Evolutionary conservation across 2,888 invertebrate genomes (phyloP).

Genomic region (Tetragnatha montana): DNA sequence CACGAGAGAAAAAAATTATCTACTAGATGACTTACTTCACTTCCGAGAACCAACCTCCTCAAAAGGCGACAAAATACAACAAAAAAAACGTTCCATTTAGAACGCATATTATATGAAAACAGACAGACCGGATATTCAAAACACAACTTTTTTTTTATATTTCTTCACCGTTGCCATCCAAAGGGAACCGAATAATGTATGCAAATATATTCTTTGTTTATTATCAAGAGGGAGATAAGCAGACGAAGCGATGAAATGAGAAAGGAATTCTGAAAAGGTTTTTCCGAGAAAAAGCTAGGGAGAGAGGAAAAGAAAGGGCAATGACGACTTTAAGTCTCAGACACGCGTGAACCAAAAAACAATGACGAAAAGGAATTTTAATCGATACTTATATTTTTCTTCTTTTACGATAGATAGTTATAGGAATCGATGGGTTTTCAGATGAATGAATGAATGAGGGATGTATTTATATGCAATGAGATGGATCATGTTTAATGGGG

Average conservation of each 20-base stretch:
- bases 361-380: neutral
- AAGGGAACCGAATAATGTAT: conserved; percentile 43
- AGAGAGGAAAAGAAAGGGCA: neutral
- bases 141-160: conserved; percentile 15
- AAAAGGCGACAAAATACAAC: neutral
- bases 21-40: conserved; percentile 6
- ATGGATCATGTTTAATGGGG: neutral
- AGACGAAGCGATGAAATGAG: conserved; percentile 19
- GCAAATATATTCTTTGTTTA: conserved; percentile 55
- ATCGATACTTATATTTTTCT: neutral
- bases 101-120: conserved; percentile 9
- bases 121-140: conserved; percentile 28
- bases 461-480: neutral
- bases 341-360: conserved; percentile 1
- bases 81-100: conserved; percentile 3
- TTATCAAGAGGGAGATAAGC: conserved; percentile 42
- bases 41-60: neutral
- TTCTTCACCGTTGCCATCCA: neutral
- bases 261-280: conserved; percentile 36
- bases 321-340: neutral
- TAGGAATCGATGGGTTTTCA: neutral
- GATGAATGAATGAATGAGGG: neutral
- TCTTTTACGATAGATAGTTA: neutral
- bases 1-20: neutral
- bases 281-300: conserved; percentile 1